Evolutionary conservation across 2,888 invertebrate species (phyloP).

Genomic region (Phrixothrix hirtus): DNA sequence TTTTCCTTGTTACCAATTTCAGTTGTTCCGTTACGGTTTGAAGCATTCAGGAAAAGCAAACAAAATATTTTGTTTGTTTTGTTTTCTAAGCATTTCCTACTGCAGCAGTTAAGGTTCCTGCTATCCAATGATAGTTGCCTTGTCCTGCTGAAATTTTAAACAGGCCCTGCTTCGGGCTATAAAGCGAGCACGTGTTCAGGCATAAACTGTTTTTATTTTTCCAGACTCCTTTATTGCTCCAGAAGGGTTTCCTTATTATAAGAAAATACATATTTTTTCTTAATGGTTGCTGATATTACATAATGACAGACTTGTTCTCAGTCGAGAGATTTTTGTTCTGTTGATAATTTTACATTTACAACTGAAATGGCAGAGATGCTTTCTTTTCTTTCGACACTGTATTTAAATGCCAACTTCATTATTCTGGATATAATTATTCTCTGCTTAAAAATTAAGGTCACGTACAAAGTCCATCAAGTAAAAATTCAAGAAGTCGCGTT

Average conservation of each 20-base stretch:
- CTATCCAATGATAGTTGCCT: slow-evolving; percentile 34
- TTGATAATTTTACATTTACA: slow-evolving; percentile 5
- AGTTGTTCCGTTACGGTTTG: slow-evolving; percentile 12
- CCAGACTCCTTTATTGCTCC: slow-evolving; percentile 30
- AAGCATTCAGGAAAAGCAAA: slow-evolving; percentile 21
- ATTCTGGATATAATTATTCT: slow-evolving; percentile 13
- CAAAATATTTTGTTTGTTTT: slow-evolving; percentile 24
- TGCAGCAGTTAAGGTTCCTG: slow-evolving; percentile 28
- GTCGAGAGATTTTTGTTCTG: slow-evolving; percentile 12
- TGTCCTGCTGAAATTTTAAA: slow-evolving; percentile 45
- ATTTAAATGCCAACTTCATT: slow-evolving; percentile 9
- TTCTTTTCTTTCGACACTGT: slow-evolving; percentile 3
- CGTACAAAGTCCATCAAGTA: slow-evolving; percentile 26
- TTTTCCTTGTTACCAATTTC: slow-evolving; percentile 14
- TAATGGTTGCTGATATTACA: slow-evolving; percentile 19
- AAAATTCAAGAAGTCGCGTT: slow-evolving; percentile 25
- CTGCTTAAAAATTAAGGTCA: slow-evolving; percentile 18
- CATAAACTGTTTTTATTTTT: slow-evolving; percentile 49
- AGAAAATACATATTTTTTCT: slow-evolving; percentile 26
- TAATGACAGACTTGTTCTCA: slow-evolving; percentile 21
- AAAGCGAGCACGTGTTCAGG: slow-evolving; percentile 46
- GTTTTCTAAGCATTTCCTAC: slow-evolving; percentile 22
- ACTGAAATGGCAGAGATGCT: slow-evolving; percentile 2
- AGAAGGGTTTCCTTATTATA: slow-evolving; percentile 30
- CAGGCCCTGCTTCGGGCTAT: slow-evolving; percentile 41